These are phyloP conservation scores for Willowsia nigromaculata DNA, from an alignment of 2,888 invertebrate genomes.

Conservation along the genomic window DNA sequence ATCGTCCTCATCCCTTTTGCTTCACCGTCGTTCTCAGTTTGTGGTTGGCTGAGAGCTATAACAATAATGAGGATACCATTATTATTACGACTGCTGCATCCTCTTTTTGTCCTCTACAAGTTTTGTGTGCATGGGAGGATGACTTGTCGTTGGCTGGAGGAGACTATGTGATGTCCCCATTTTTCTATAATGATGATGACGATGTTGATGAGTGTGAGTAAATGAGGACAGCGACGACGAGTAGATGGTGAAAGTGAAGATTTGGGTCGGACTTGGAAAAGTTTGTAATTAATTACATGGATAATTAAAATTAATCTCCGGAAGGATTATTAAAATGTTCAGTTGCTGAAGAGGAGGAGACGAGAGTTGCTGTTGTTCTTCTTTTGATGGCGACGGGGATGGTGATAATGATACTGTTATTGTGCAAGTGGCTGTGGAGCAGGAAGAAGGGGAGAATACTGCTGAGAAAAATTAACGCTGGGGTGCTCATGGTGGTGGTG, in stretches of 20 bases:
- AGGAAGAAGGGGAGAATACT: background rate
- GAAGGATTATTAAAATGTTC: slow-evolving; percentile 66
- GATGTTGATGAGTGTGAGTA: background rate
- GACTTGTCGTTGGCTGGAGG: background rate
- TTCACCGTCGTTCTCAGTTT: background rate
- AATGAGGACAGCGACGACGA: background rate
- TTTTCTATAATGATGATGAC: background rate
- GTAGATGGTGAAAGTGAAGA: background rate
- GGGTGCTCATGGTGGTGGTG: background rate
- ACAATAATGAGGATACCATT: slow-evolving; percentile 1
- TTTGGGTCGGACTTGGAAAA: slow-evolving; percentile 43
- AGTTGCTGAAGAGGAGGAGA: background rate
- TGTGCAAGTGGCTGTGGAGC: slow-evolving; percentile 2
- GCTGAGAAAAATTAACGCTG: background rate
- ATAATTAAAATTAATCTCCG: slow-evolving; percentile 63
- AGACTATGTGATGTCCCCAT: background rate
- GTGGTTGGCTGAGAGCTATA: background rate
- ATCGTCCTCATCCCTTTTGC: background rate
- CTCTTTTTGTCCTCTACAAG: background rate
- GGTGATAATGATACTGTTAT: background rate
- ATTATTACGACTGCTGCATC: background rate
- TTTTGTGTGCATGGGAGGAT: background rate
- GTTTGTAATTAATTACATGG: slow-evolving; percentile 65
- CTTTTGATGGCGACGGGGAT: background rate
- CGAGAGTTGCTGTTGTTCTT: background rate